These are phyloP conservation scores for Coremacera marginata DNA, from an alignment of 2,888 invertebrate genomes.

Conservation along the genomic window DNA sequence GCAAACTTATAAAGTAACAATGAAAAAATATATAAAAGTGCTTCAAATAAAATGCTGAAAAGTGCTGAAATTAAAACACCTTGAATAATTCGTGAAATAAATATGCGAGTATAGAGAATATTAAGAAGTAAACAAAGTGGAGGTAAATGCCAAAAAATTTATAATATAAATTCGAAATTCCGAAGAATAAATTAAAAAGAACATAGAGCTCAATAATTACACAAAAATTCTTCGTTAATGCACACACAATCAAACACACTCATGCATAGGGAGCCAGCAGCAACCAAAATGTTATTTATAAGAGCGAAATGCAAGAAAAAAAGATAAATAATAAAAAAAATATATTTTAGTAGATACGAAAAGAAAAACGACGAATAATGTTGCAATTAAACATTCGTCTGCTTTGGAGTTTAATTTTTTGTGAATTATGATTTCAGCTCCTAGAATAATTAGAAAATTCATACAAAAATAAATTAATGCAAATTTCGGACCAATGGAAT, in stretches of 20 bases:
- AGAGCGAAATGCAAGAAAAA: conserved; percentile 23
- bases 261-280: background rate
- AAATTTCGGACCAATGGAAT: background rate
- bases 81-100: background rate
- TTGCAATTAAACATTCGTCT: background rate
- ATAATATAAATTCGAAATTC: background rate
- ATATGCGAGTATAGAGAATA: conserved; percentile 6
- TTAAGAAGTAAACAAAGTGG: conserved; percentile 22
- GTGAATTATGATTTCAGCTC: background rate
- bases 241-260: background rate
- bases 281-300: conserved; percentile 20
- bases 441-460: background rate
- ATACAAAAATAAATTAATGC: background rate
- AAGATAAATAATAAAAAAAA: background rate
- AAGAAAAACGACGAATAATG: conserved; percentile 5
- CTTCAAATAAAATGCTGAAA: background rate
- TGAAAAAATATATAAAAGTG: background rate
- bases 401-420: background rate
- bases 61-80: background rate
- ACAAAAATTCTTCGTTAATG: conserved; percentile 2
- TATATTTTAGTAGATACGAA: background rate
- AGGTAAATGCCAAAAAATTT: conserved; percentile 24
- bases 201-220: conserved; percentile 9
- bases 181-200: background rate
- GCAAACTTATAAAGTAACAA: background rate